Conservation (phyloP, 2,113 vertebrate genomes). For the Pterocles burchelli region DNA sequence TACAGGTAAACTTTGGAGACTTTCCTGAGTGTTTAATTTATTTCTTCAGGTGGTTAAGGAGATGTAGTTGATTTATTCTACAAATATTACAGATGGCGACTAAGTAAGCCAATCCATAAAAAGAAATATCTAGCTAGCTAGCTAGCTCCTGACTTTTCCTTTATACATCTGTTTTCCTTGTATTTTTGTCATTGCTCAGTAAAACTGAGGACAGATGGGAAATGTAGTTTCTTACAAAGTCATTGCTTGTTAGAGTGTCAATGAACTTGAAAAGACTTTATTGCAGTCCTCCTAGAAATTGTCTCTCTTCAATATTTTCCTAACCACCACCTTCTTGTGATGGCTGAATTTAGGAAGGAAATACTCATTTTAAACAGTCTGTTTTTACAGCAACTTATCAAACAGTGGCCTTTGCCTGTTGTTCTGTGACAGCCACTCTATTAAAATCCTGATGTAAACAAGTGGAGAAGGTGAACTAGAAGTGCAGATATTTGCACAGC, state of each 20-base stretch:
- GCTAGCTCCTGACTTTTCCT: not conserved
- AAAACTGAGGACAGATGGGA: constrained; percentile 47
- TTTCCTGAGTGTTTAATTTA: not conserved
- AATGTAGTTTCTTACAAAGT: constrained; percentile 66
- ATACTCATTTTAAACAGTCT: constrained; percentile 79
- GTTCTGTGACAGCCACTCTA: constrained; percentile 80
- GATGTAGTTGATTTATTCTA: not conserved
- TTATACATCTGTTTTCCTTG: not conserved
- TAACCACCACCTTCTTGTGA: constrained; percentile 63
- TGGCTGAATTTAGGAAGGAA: constrained; percentile 75
- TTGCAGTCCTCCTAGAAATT: constrained; percentile 46
- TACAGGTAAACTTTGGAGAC: not conserved
- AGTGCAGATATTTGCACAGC: constrained; percentile 81
- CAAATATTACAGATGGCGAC: not conserved
- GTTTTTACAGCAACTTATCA: constrained; percentile 81
- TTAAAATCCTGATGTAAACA: constrained; percentile 85
- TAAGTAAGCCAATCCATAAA: not conserved
- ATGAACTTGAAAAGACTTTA: constrained; percentile 61
- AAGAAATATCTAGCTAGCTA: not conserved
- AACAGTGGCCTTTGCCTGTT: constrained; percentile 82
- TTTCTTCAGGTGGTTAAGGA: not conserved
- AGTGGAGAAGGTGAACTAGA: constrained; percentile 80
- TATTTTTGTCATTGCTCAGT: not conserved
- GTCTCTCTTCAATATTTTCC: constrained; percentile 48
- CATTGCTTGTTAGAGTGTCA: constrained; percentile 53